Conservation (phyloP, 2,888 invertebrate species). For the Drosophila quinaria region DNA sequence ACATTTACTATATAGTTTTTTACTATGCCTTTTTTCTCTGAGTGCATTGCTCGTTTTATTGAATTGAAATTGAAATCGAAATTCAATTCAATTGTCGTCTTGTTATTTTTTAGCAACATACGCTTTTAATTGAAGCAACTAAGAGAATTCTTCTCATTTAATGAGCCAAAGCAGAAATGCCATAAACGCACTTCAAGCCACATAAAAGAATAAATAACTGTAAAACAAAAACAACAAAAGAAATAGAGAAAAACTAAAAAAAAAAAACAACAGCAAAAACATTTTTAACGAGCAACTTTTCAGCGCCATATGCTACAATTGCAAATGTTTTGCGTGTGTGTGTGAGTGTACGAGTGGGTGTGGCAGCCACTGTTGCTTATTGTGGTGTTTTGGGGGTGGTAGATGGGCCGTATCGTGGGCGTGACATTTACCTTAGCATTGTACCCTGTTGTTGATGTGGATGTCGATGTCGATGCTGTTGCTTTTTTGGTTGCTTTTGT, state of each 20-base stretch:
- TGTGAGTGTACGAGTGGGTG: constrained; percentile 25
- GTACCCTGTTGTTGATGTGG: constrained; percentile 63
- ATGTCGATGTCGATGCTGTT: constrained; percentile 1
- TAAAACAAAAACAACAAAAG: constrained; percentile 2
- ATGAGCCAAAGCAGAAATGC: constrained; percentile 65
- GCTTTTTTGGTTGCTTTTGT: neutral
- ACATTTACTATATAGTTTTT: neutral
- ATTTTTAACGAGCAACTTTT: constrained; percentile 64
- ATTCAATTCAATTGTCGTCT: constrained; percentile 33
- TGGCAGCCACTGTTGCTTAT: constrained; percentile 16
- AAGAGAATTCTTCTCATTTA: constrained; percentile 66
- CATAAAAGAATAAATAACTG: constrained; percentile 38
- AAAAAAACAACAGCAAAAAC: constrained; percentile 31
- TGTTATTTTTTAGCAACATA: constrained; percentile 12
- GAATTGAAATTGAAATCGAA: constrained; percentile 48
- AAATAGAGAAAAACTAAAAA: neutral
- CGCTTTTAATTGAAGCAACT: constrained; percentile 6
- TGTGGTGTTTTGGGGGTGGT: constrained; percentile 16
- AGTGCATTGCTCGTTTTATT: neutral
- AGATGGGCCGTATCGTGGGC: constrained; percentile 48
- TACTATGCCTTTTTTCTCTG: neutral
- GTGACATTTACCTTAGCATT: constrained; percentile 85
- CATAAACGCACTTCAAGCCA: constrained; percentile 69
- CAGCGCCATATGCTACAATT: constrained; percentile 68
- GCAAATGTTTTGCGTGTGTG: constrained; percentile 45